Evolutionary conservation across 2,113 vertebrate species (phyloP).

Genomic region (Pachypanchax playfairii): DNA sequence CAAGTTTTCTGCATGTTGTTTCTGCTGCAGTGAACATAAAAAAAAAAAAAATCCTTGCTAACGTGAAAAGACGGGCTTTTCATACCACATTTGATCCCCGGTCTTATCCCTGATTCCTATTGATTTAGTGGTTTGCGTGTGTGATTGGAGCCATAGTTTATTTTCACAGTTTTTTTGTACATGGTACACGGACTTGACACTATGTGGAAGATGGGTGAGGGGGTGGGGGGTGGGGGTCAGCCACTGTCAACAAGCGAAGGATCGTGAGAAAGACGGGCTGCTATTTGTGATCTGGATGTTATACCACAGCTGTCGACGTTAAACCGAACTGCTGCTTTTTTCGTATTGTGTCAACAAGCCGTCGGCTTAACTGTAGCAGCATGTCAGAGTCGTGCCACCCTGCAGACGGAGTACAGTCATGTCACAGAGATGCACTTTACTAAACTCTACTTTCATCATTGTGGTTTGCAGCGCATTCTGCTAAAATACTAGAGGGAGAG

Average conservation of each 20-base stretch:
- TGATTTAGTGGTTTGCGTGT: slow-evolving; percentile 55
- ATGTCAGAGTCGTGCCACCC: slow-evolving; percentile 55
- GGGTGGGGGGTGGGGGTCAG: slow-evolving; percentile 71
- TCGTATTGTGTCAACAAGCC: slow-evolving; percentile 57
- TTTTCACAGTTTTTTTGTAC: slow-evolving; percentile 74
- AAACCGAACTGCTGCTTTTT: slow-evolving; percentile 48
- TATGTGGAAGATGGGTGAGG: slow-evolving; percentile 64
- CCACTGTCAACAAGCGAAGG: slow-evolving; percentile 75
- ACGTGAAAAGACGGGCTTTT: slow-evolving; percentile 45
- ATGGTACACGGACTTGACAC: slow-evolving; percentile 68
- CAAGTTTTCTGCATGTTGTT: slow-evolving; percentile 19
- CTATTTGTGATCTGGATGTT: slow-evolving; percentile 71
- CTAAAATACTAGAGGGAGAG: slow-evolving; percentile 23
- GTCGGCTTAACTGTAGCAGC: slow-evolving; percentile 56
- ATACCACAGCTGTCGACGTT: slow-evolving; percentile 68
- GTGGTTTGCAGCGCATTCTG: slow-evolving; percentile 24
- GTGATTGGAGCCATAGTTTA: slow-evolving; percentile 63
- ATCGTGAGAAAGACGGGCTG: slow-evolving; percentile 78
- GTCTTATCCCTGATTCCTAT: slow-evolving; percentile 58
- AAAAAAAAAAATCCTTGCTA: slow-evolving; percentile 46
- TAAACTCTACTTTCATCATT: slow-evolving; percentile 24
- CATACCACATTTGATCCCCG: slow-evolving; percentile 66
- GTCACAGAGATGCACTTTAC: slow-evolving; percentile 41
- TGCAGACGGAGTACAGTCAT: slow-evolving; percentile 22
- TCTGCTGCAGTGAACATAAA: slow-evolving; percentile 38